phyloP scores from a whole-genome alignment of 2,113 vertebrate species.

The Emydocephalus ijimae region DNA sequence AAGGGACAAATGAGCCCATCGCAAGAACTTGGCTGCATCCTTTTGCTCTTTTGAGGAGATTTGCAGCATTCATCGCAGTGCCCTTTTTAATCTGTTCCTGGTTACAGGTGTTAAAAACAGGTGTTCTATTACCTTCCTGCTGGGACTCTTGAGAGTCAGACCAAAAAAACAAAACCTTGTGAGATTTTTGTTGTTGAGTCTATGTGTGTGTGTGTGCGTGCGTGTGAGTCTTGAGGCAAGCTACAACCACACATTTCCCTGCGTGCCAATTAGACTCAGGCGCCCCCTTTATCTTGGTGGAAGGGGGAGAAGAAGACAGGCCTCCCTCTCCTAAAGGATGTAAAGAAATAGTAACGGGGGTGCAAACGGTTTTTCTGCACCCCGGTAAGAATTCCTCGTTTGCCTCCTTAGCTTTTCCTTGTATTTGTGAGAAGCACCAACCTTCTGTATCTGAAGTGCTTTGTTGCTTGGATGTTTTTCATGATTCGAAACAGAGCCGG shows the following conservation, averaged over 20 bases:
- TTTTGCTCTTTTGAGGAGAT: conserved; percentile 48
- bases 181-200: not conserved
- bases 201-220: too few species aligned
- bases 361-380: not conserved
- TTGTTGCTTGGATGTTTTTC: not conserved
- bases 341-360: not conserved
- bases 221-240: not conserved
- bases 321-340: not conserved
- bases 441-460: not conserved
- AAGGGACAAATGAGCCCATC: conserved; percentile 9
- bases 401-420: not conserved
- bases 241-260: conserved; percentile 15
- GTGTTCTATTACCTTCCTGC: conserved; percentile 21
- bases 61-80: conserved; percentile 53
- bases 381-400: not conserved
- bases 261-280: not conserved
- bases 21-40: conserved; percentile 43
- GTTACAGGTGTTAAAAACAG: conserved; percentile 28
- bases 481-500: conserved; percentile 17
- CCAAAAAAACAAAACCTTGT: not conserved
- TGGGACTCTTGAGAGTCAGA: not conserved
- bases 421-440: not conserved
- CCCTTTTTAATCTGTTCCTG: conserved; percentile 47
- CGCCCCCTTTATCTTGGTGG: too few species aligned
- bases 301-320: not conserved